Conservation (phyloP, 2,797 vertebrate genomes). For the Ptychobarbus kaznakovi region DNA sequence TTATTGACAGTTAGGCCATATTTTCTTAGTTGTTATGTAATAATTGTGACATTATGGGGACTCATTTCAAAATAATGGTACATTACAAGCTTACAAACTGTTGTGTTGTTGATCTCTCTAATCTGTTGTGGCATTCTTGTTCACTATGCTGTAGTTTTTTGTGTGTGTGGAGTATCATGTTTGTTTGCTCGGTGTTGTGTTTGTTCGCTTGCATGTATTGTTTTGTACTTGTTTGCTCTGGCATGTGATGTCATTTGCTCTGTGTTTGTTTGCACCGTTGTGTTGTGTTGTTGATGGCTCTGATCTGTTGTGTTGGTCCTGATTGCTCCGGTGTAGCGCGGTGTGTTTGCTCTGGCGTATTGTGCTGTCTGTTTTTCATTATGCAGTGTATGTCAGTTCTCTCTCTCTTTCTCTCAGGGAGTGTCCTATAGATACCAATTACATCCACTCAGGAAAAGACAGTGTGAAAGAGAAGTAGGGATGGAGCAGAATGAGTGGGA, state of each 20-base stretch:
- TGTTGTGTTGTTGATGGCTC: constrained; percentile 40
- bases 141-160: neutral
- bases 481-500: constrained; percentile 45
- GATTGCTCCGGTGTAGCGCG: constrained; percentile 31
- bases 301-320: constrained; percentile 41
- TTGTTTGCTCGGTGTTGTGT: constrained; percentile 7
- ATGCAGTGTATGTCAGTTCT: constrained; percentile 80
- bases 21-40: neutral
- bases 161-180: neutral
- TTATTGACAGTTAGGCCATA: no score
- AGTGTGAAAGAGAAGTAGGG: constrained; percentile 47
- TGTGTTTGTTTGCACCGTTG: constrained; percentile 41
- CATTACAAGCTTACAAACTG: no score
- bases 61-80: neutral
- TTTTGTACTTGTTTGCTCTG: constrained; percentile 28
- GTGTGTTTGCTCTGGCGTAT: constrained; percentile 50
- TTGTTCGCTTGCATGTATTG: neutral
- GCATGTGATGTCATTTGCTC: constrained; percentile 11
- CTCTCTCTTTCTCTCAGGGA: constrained; percentile 69
- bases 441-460: constrained; percentile 77
- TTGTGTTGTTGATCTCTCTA: neutral
- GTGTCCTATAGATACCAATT: constrained; percentile 81
- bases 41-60: neutral
- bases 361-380: constrained; percentile 65
- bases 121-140: neutral